A percentile compares a stretch with the other conserved stretches of the same genome.
Evolutionary conservation across 2,113 vertebrate genomes (phyloP).

Genomic region (Calypte anna): DNA sequence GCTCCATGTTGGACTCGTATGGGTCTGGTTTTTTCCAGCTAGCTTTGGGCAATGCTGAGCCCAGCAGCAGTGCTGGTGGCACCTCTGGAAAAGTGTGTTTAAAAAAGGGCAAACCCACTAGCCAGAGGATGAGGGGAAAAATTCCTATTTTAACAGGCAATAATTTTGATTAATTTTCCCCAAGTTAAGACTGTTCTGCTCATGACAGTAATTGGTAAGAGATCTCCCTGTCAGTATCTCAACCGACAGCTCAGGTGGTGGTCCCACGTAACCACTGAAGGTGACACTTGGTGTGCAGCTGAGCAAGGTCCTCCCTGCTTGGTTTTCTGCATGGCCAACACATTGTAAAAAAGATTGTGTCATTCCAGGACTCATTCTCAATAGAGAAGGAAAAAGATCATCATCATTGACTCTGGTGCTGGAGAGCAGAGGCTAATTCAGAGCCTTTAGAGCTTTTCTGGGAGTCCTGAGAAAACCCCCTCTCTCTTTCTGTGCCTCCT

Average conservation of each 20-base stretch:
- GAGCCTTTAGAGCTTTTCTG: neutral
- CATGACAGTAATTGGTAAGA: rapidly evolving
- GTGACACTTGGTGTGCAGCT: neutral
- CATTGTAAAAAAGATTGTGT: neutral
- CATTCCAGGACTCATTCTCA: neutral
- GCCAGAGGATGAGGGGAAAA: neutral
- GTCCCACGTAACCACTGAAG: neutral
- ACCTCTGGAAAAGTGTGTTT: neutral
- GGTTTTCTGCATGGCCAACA: neutral
- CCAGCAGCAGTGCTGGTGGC: rapidly evolving
- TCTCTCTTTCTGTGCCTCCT: neutral
- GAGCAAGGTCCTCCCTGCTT: neutral
- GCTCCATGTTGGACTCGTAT: rapidly evolving
- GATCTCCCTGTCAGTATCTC: neutral
- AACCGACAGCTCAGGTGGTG: neutral
- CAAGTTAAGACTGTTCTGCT: neutral
- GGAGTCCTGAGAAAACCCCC: conserved; percentile 40
- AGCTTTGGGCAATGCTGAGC: neutral
- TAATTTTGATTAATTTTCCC: neutral
- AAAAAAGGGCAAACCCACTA: neutral
- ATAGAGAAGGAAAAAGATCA: neutral
- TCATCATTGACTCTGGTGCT: neutral
- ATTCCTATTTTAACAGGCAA: neutral
- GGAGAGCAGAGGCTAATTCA: neutral
- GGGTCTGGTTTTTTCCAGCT: neutral